Percentiles rank a stretch among this genome's conserved stretches.
phyloP scores from a whole-genome alignment of 2,797 vertebrate species.

The Acrocephalus scirpaceus region DNA sequence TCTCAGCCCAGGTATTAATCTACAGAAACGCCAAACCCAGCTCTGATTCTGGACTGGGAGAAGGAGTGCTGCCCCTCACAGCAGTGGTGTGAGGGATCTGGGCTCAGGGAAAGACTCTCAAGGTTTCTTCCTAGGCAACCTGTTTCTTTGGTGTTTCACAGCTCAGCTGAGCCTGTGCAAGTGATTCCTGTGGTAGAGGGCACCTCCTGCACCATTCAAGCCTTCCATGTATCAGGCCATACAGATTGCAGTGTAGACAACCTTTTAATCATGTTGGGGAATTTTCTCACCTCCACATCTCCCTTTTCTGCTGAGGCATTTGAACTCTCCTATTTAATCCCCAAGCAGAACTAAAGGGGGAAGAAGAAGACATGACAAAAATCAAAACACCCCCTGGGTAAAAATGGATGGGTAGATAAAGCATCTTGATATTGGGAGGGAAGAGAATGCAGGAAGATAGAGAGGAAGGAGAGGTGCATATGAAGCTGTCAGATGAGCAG shows the following conservation, averaged over 20 bases:
- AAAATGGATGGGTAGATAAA: not conserved
- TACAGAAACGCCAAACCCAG: not conserved
- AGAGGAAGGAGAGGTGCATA: not conserved
- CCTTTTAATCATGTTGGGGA: not conserved
- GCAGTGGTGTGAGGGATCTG: not conserved
- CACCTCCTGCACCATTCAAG: not conserved
- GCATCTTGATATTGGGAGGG: not conserved
- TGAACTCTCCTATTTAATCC: not conserved
- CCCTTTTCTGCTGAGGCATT: not conserved
- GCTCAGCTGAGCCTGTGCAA: not conserved
- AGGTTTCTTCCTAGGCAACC: not conserved
- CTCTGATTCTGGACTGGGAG: not conserved
- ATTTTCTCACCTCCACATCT: not conserved
- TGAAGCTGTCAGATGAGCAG: not conserved
- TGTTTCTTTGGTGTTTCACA: not conserved
- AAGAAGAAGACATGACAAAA: not conserved
- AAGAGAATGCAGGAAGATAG: not conserved
- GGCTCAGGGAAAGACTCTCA: not conserved
- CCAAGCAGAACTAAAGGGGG: not conserved
- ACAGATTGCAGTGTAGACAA: not conserved
- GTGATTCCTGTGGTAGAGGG: not conserved
- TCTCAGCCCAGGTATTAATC: not conserved
- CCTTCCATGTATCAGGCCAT: not conserved
- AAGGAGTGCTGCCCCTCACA: not conserved
- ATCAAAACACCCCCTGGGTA: accelerated